These are phyloP conservation scores for Myiothlypis coronata DNA, from an alignment of 2,797 vertebrate species.

Conservation along the genomic window DNA sequence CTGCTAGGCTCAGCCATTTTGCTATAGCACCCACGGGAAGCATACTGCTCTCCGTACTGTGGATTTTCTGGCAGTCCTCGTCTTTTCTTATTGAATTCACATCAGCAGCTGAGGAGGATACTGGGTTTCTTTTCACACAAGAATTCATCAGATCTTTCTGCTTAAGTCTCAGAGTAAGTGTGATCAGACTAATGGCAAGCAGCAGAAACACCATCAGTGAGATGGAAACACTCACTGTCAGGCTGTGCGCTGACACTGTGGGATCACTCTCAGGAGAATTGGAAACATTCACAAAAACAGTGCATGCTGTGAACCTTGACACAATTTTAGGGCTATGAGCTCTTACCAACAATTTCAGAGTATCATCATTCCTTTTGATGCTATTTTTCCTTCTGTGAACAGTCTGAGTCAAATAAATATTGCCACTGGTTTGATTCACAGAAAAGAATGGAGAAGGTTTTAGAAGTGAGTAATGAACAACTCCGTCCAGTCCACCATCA, in stretches of 20 bases:
- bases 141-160: conserved; percentile 64
- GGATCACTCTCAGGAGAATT: conserved; percentile 68
- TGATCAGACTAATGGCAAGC: conserved; percentile 73
- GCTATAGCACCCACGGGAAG: conserved; percentile 23
- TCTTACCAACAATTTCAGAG: conserved; percentile 79
- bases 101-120: conserved; percentile 40
- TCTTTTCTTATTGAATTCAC: conserved; percentile 41
- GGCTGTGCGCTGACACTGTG: conserved; percentile 60
- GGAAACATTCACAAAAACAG: conserved; percentile 86
- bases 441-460: conserved; percentile 82
- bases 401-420: conserved; percentile 77
- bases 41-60: neutral
- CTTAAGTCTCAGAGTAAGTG: conserved; percentile 80
- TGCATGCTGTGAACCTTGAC: conserved; percentile 82
- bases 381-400: conserved; percentile 73
- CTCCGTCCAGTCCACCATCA: conserved; percentile 87
- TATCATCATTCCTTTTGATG: conserved; percentile 45
- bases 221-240: conserved; percentile 77
- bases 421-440: conserved; percentile 84
- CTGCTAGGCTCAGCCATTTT: conserved; percentile 72
- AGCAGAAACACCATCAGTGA: conserved; percentile 80
- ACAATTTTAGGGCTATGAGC: conserved; percentile 83
- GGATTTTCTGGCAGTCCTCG: conserved; percentile 64
- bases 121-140: conserved; percentile 65
- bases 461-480: conserved; percentile 83